A percentile compares a stretch with the other conserved stretches of the same genome.
These are phyloP conservation scores for Otocyon megalotis DNA, from an alignment of 2,113 vertebrate genomes.

Conservation along the genomic window DNA sequence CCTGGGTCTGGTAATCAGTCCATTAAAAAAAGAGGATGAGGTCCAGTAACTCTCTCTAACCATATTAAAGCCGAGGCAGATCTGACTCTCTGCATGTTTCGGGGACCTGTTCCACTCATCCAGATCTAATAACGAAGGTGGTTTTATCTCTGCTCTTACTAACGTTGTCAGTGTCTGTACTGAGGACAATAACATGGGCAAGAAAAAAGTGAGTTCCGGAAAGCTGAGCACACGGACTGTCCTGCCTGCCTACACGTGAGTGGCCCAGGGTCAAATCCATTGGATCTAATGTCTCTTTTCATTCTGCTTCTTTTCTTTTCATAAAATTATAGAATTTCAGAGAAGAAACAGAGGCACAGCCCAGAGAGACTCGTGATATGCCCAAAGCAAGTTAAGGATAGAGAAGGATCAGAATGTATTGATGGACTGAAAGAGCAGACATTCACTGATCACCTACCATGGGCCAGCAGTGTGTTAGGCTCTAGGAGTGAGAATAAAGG, in stretches of 20 bases:
- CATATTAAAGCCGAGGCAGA: slow-evolving; percentile 37
- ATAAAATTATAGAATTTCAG: background rate
- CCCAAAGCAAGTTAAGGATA: background rate
- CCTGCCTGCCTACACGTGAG: background rate
- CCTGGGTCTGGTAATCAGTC: slow-evolving; percentile 8
- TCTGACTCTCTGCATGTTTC: background rate
- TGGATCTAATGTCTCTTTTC: background rate
- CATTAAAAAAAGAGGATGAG: background rate
- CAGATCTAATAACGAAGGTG: slow-evolving; percentile 58
- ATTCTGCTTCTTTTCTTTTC: background rate
- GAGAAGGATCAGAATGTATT: background rate
- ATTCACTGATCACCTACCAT: background rate
- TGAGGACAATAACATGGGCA: background rate
- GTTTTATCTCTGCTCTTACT: slow-evolving; percentile 9
- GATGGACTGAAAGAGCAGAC: background rate
- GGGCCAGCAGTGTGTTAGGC: background rate
- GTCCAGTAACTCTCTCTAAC: slow-evolving; percentile 19
- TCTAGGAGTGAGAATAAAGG: background rate
- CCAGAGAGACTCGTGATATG: background rate
- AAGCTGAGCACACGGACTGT: background rate
- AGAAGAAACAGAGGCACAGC: background rate
- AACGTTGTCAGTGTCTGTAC: background rate
- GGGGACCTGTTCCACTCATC: background rate
- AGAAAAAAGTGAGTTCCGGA: background rate
- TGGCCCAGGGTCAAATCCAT: background rate